Conservation (phyloP, 2,888 invertebrate genomes). For the Tinea trinotella region DNA sequence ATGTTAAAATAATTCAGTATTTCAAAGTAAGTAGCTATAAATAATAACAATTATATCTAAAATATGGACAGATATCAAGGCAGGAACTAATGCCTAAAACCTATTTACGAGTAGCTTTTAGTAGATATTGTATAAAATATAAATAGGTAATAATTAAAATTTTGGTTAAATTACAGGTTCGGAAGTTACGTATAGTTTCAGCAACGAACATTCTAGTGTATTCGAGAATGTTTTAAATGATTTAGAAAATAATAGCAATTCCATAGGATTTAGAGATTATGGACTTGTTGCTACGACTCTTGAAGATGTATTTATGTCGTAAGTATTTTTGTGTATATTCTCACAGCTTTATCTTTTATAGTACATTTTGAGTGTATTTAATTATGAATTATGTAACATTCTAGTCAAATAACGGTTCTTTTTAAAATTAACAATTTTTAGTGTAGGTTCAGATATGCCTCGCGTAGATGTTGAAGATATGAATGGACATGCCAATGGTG, state of each 20-base stretch:
- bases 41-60: too few species aligned
- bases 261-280: slow-evolving; percentile 80
- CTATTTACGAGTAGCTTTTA: too few species aligned
- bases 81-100: too few species aligned
- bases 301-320: slow-evolving; percentile 92
- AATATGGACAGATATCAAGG: too few species aligned
- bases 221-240: slow-evolving; percentile 80
- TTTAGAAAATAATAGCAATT: slow-evolving; percentile 72
- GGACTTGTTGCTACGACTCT: slow-evolving; percentile 89
- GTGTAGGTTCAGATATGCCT: slow-evolving; percentile 66
- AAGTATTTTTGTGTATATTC: slow-evolving; percentile 34
- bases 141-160: too few species aligned
- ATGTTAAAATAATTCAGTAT: too few species aligned
- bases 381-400: too few species aligned
- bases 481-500: slow-evolving; percentile 2
- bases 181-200: slow-evolving; percentile 80
- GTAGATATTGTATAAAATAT: too few species aligned
- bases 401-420: slow-evolving; percentile 16
- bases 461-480: slow-evolving; percentile 28
- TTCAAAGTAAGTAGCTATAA: too few species aligned
- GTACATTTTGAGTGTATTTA: too few species aligned
- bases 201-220: slow-evolving; percentile 71
- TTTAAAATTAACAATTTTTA: slow-evolving; percentile 30
- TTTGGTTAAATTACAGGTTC: slow-evolving; percentile 58
- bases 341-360: background rate